phyloP scores from a whole-genome alignment of 2,113 vertebrate genomes.

The Cryptoleucopteryx plumbea region DNA sequence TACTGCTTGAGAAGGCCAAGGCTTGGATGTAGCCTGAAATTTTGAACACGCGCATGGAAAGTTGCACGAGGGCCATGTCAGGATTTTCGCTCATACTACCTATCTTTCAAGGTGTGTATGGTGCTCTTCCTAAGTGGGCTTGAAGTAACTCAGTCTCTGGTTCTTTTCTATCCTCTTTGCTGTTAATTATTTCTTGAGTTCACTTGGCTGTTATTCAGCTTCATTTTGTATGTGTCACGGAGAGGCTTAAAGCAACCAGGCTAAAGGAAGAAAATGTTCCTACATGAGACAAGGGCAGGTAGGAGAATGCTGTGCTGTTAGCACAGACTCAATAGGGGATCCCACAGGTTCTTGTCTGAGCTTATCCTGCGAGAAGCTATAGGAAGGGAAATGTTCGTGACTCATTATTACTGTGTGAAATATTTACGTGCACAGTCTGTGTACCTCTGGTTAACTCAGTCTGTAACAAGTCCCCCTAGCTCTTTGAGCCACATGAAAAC shows the following conservation, averaged over 20 bases:
- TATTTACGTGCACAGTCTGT: background rate
- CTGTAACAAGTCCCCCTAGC: background rate
- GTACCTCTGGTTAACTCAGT: background rate
- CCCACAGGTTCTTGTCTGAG: background rate
- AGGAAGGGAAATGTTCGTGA: background rate
- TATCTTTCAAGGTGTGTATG: background rate
- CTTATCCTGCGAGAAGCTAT: background rate
- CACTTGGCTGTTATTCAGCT: background rate
- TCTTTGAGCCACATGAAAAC: background rate
- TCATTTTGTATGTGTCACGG: background rate
- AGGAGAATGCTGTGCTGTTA: background rate
- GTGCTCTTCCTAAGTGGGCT: background rate
- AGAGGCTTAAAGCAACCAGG: background rate
- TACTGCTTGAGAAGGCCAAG: background rate
- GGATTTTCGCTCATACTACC: rapidly evolving
- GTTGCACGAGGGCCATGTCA: rapidly evolving
- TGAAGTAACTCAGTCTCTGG: background rate
- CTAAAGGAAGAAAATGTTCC: background rate
- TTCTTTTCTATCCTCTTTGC: background rate
- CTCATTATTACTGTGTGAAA: background rate
- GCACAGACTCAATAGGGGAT: rapidly evolving
- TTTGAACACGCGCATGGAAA: background rate
- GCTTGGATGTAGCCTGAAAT: background rate
- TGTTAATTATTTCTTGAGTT: background rate
- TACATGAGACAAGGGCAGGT: background rate